phyloP scores from a whole-genome alignment of 2,888 invertebrate genomes.

The Ferdinandea cuprea region DNA sequence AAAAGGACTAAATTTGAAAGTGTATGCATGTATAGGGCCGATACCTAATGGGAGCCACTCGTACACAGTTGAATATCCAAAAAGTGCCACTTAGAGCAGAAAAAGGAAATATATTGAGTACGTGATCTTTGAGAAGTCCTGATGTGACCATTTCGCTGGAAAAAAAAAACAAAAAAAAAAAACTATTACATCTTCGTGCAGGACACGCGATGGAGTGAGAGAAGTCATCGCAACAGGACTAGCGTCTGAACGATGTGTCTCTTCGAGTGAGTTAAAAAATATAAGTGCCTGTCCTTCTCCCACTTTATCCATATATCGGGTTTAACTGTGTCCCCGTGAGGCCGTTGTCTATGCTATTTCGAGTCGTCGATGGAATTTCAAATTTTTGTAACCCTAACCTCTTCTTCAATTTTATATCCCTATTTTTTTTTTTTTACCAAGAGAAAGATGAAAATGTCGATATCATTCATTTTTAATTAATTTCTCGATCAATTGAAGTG shows the following conservation, averaged over 20 bases:
- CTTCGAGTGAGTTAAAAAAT: conserved; percentile 63
- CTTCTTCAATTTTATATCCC: not conserved
- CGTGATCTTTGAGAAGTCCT: conserved; percentile 83
- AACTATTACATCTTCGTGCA: conserved; percentile 67
- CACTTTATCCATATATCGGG: conserved; percentile 17
- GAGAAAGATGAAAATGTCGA: conserved; percentile 35
- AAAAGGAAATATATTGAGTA: conserved; percentile 82
- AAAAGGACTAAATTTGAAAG: conserved; percentile 15
- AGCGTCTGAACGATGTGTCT: conserved; percentile 55
- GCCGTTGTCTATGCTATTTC: conserved; percentile 62
- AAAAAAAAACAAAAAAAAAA: no score
- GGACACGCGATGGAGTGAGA: conserved; percentile 14
- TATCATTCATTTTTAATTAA: conserved; percentile 75
- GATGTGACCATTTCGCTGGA: conserved; percentile 82
- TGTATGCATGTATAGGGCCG: conserved; percentile 3
- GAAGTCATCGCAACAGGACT: conserved; percentile 9
- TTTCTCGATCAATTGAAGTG: conserved; percentile 45
- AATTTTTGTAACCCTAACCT: conserved; percentile 38
- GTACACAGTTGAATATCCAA: conserved; percentile 74
- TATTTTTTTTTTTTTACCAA: conserved; percentile 7
- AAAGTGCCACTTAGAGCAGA: conserved; percentile 75
- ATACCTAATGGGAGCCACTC: conserved; percentile 72
- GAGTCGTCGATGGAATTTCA: conserved; percentile 71
- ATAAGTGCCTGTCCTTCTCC: conserved; percentile 50
- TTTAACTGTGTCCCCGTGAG: conserved; percentile 62